Percentiles rank a stretch among this genome's conserved stretches.
phyloP scores from a whole-genome alignment of 1,140 invertebrate species.

The Drosophila tani region DNA sequence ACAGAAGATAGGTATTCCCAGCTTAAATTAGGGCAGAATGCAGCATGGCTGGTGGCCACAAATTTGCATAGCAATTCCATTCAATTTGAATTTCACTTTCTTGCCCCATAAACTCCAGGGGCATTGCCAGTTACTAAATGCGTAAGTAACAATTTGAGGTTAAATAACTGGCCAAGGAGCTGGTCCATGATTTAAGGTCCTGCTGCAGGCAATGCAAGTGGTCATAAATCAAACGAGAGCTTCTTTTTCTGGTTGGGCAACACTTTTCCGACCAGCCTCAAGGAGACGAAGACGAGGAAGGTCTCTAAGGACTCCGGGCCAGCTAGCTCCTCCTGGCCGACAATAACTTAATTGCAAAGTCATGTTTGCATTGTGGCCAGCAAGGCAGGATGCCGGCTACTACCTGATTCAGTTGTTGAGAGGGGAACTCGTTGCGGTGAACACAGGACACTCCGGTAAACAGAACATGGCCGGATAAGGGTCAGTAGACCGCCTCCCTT shows the following conservation, averaged over 20 bases:
- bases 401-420: conserved; percentile 62
- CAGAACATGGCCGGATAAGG: conserved; percentile 41
- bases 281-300: conserved; percentile 8
- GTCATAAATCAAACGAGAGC: conserved; percentile 68
- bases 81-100: conserved; percentile 64
- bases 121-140: conserved; percentile 55
- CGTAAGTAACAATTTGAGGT: conserved; percentile 58
- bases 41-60: neutral
- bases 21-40: conserved; percentile 4
- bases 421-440: conserved; percentile 43
- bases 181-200: conserved; percentile 64
- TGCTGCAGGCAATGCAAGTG: conserved; percentile 56
- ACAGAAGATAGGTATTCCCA: neutral
- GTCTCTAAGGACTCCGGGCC: conserved; percentile 25
- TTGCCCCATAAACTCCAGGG: conserved; percentile 36
- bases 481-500: conserved; percentile 3
- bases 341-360: conserved; percentile 83
- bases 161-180: conserved; percentile 52
- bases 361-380: conserved; percentile 76
- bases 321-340: conserved; percentile 53
- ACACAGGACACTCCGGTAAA: conserved; percentile 39
- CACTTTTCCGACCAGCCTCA: neutral
- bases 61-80: conserved; percentile 72
- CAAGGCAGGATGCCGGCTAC: conserved; percentile 38
- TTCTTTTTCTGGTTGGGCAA: conserved; percentile 36